Evolutionary conservation across 2,888 invertebrate species (phyloP), one percentile per base, ranked within the genome.

Genomic region (Andrena trimmerana): DNA sequence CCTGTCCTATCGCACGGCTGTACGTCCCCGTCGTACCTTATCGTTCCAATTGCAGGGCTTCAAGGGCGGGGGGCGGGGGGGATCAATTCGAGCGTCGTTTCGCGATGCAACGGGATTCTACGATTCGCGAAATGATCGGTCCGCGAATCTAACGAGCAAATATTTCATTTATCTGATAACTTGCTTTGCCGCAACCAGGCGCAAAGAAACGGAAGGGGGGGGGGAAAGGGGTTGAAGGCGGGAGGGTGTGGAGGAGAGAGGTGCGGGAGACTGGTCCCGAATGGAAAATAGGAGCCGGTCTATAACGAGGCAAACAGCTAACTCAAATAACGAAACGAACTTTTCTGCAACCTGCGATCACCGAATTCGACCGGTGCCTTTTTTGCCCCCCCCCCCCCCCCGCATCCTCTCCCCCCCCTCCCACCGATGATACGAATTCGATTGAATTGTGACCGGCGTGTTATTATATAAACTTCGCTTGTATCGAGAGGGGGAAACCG

Each of bases 301-400:
- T 52, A 69, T 81, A 78, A 78, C 81, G 81, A 79, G 69, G 70
- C 75, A 63, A 79, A 68, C 65, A 42, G 73, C 59, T 77, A 83
- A 77, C 77, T 81, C 73, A 69, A 83, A 83, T 33, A 83, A 73
- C 70, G 54, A 62, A 77, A 70, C 73, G 50, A 81, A 83, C 66
- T 77, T 81, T 42, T 83, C 76, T 57, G 81, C 81, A 60, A 62
- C 29, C 72, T 33, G 27, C 59, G 68, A 60, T 69, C 69, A 33
- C 16, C 67, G 66, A 73, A 81, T 69, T 81, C 59, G 27, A 59
- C 36, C 79, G 65, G 65, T 72, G 62, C 13, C 62, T 63, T 70
- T 80, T 72, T 48, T 48, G 6, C 27, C 10, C 57, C 57, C 27
- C 27, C 42, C 16, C 0, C 13, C 5, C 42, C 16, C 4, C 42